These are phyloP conservation scores for Micrasema longulum DNA, from an alignment of 1,140 invertebrate species.

Conservation along the genomic window DNA sequence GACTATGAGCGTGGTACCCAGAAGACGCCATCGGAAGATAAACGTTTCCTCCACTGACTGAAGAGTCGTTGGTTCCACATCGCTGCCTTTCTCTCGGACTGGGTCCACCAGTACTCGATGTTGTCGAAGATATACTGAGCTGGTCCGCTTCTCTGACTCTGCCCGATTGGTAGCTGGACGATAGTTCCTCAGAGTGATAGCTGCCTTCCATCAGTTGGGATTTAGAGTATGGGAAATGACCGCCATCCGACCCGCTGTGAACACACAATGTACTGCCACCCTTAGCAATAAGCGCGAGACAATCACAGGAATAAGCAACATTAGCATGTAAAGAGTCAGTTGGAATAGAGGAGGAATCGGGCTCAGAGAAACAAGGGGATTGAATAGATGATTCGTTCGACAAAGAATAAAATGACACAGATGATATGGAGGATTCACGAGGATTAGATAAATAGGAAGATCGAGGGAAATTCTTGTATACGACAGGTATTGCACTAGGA, in stretches of 20 bases:
- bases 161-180: slow-evolving; percentile 49
- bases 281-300: slow-evolving; percentile 46
- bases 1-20: slow-evolving; percentile 59
- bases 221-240: slow-evolving; percentile 52
- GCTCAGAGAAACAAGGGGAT: background rate
- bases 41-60: slow-evolving; percentile 55
- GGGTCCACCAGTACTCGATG: slow-evolving; percentile 61
- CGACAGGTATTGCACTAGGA: slow-evolving; percentile 4
- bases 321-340: slow-evolving; percentile 7
- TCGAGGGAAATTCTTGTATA: background rate
- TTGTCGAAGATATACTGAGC: slow-evolving; percentile 62
- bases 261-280: slow-evolving; percentile 52
- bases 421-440: no score
- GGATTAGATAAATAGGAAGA: no score
- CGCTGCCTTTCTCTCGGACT: slow-evolving; percentile 58
- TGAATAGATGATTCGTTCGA: background rate
- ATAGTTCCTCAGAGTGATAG: slow-evolving; percentile 53
- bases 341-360: slow-evolving; percentile 12
- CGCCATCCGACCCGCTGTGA: slow-evolving; percentile 52
- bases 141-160: slow-evolving; percentile 59
- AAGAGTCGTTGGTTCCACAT: slow-evolving; percentile 54
- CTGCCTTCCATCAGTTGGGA: slow-evolving; percentile 52
- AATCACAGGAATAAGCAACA: slow-evolving; percentile 39
- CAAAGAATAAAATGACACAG: background rate
- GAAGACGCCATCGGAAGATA: slow-evolving; percentile 61